phyloP scores from a whole-genome alignment of 1,140 invertebrate species.

The Drosophila baimaii region DNA sequence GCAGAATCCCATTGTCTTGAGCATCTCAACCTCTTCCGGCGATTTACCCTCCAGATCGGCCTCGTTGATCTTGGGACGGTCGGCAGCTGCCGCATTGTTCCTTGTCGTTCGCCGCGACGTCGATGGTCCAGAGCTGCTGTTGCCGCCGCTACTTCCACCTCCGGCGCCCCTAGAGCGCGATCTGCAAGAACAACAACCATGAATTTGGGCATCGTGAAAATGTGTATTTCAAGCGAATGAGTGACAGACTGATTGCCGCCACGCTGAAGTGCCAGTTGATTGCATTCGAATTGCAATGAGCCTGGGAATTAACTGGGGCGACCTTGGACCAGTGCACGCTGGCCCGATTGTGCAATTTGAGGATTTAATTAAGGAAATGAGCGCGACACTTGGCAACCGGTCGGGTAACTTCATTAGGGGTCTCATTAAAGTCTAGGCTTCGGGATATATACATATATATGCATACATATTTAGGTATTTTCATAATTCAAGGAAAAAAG shows the following conservation, averaged over 20 bases:
- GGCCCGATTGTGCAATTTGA: constrained; percentile 52
- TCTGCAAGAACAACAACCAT: constrained; percentile 56
- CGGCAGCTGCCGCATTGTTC: constrained; percentile 68
- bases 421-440: constrained; percentile 13
- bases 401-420: constrained; percentile 34
- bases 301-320: constrained; percentile 60
- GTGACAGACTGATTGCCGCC: constrained; percentile 33
- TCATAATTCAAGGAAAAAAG: too few species aligned
- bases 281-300: constrained; percentile 58
- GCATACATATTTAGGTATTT: neutral
- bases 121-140: constrained; percentile 63
- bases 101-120: constrained; percentile 71
- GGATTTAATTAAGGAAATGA: constrained; percentile 66
- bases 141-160: constrained; percentile 51
- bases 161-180: constrained; percentile 71
- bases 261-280: constrained; percentile 61
- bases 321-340: constrained; percentile 28
- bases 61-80: constrained; percentile 82
- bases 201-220: constrained; percentile 31
- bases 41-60: constrained; percentile 87
- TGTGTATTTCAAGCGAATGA: constrained; percentile 12
- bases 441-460: neutral
- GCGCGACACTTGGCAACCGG: constrained; percentile 51
- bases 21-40: constrained; percentile 97
- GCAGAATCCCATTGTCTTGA: constrained; percentile 98